Percentiles rank a stretch among this genome's conserved stretches.
Evolutionary conservation across 2,113 vertebrate species (phyloP).

Genomic region (Ophthalmolycus amberensis): DNA sequence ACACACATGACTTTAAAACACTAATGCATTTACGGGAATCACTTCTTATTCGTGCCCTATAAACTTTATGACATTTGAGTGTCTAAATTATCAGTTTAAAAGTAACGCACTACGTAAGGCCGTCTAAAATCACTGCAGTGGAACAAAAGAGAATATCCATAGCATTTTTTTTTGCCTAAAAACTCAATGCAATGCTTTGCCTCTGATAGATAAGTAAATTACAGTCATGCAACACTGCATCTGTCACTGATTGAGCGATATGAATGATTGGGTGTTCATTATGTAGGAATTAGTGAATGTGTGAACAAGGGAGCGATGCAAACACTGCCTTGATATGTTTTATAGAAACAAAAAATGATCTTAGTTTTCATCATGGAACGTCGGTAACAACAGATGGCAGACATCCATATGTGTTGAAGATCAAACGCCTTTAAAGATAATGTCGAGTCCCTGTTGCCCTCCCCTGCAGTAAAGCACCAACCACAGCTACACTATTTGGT

Average conservation of each 20-base stretch:
- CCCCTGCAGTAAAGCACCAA: background rate
- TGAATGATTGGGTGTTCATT: background rate
- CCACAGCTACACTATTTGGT: constrained; percentile 11
- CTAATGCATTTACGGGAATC: background rate
- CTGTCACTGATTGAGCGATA: background rate
- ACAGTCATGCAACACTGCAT: background rate
- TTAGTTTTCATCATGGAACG: background rate
- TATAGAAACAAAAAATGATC: background rate
- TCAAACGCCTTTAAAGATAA: background rate
- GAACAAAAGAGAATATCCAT: background rate
- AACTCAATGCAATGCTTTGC: background rate
- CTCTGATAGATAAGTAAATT: background rate
- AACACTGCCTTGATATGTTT: constrained; percentile 1
- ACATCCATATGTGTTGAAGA: background rate
- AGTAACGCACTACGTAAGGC: background rate
- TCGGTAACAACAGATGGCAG: background rate
- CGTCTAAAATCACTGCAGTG: background rate
- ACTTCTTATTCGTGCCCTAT: background rate
- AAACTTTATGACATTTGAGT: background rate
- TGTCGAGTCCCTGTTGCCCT: background rate
- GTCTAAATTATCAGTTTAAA: background rate
- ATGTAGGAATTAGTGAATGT: background rate
- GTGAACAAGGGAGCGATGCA: background rate
- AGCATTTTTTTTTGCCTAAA: background rate
- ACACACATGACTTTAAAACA: background rate